Conservation (phyloP, 1,140 invertebrate species). For the Drosophila pachea region DNA sequence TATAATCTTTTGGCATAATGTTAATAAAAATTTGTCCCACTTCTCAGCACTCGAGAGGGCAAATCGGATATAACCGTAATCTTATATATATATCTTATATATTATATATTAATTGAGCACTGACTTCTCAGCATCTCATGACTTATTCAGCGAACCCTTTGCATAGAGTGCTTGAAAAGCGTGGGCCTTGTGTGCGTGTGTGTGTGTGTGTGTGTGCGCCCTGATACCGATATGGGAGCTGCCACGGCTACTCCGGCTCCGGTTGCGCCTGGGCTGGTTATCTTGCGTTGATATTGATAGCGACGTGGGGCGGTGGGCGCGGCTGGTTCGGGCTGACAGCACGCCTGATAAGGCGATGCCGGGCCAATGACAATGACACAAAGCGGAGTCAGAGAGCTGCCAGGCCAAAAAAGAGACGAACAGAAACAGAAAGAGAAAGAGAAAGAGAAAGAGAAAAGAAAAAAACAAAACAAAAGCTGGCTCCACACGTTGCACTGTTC, state of each 20-base stretch:
- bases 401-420: neutral
- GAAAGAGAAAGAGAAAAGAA: neutral
- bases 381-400: neutral
- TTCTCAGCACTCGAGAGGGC: no score
- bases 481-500: neutral
- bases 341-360: conserved; percentile 38
- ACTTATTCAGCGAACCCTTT: no score
- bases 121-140: no score
- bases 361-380: conserved; percentile 2
- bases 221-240: conserved; percentile 31
- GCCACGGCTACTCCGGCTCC: conserved; percentile 4
- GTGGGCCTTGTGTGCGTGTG: no score
- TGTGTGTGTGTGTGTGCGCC: no score
- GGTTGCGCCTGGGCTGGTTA: conserved; percentile 31
- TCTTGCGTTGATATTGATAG: conserved; percentile 67
- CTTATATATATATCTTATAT: no score
- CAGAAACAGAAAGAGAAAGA: neutral
- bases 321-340: neutral
- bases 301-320: conserved; percentile 13
- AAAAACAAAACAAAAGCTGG: no score
- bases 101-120: no score
- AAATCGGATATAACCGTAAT: no score
- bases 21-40: no score
- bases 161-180: no score
- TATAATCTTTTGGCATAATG: no score